Percentiles rank a stretch among this genome's conserved stretches.
Conservation (phyloP, 2,113 vertebrate genomes). For the Talpa occidentalis region DNA sequence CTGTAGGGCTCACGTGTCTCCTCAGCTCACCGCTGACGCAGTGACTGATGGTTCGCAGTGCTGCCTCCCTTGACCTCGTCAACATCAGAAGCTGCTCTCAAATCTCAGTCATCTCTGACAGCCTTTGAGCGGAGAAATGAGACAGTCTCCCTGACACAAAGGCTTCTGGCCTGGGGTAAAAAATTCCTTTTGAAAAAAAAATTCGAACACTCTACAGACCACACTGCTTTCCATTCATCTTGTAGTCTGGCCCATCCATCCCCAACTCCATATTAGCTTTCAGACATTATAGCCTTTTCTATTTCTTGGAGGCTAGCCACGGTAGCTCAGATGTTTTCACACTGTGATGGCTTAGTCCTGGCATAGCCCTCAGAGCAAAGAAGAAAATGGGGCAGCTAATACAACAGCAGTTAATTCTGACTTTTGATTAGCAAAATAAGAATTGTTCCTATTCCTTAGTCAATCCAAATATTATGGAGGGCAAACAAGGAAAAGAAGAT, state of each 20-base stretch:
- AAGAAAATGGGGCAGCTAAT: slow-evolving; percentile 65
- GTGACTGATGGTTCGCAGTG: slow-evolving; percentile 85
- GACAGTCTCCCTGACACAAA: slow-evolving; percentile 91
- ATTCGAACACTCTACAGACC: slow-evolving; percentile 84
- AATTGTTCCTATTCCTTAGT: slow-evolving; percentile 47
- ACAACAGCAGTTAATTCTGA: slow-evolving; percentile 11
- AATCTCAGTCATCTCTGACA: slow-evolving; percentile 92
- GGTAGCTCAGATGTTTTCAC: slow-evolving; percentile 74
- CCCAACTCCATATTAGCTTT: slow-evolving; percentile 79
- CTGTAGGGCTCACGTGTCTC: slow-evolving; percentile 80
- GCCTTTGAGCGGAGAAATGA: slow-evolving; percentile 92
- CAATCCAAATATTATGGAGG: neutral
- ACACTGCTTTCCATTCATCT: slow-evolving; percentile 88
- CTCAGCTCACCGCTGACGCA: slow-evolving; percentile 80
- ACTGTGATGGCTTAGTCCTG: slow-evolving; percentile 50
- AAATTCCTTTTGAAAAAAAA: slow-evolving; percentile 90
- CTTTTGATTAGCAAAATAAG: slow-evolving; percentile 50
- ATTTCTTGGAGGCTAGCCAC: slow-evolving; percentile 76
- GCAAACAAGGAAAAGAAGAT: neutral
- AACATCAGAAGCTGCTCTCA: slow-evolving; percentile 91
- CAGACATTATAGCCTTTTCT: slow-evolving; percentile 79
- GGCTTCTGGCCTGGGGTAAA: slow-evolving; percentile 91
- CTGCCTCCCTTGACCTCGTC: slow-evolving; percentile 90
- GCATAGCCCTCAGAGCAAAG: slow-evolving; percentile 53
- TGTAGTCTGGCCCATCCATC: slow-evolving; percentile 79